A percentile compares a stretch with the other conserved stretches of the same genome.
Conservation (phyloP, 2,797 vertebrate genomes). For the Pempheris klunzingeri region DNA sequence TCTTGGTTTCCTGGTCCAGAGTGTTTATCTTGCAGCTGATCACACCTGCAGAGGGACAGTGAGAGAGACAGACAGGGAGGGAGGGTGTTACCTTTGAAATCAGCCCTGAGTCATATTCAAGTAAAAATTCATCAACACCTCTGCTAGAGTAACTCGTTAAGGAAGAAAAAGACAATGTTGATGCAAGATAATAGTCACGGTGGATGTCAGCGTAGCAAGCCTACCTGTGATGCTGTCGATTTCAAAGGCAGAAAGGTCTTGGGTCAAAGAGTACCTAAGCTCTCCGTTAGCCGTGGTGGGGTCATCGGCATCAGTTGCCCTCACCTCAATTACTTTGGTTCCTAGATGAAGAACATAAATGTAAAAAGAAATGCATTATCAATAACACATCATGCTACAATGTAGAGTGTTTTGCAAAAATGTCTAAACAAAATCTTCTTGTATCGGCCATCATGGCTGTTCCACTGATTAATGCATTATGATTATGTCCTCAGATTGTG, state of each 20-base stretch:
- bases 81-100: slow-evolving; percentile 46
- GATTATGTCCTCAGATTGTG: slow-evolving; percentile 36
- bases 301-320: slow-evolving; percentile 84
- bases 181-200: background rate
- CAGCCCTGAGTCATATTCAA: slow-evolving; percentile 41
- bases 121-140: slow-evolving; percentile 35
- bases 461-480: slow-evolving; percentile 11
- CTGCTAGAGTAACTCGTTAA: background rate
- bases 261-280: slow-evolving; percentile 74
- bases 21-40: slow-evolving; percentile 82
- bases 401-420: background rate
- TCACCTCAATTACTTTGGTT: slow-evolving; percentile 72
- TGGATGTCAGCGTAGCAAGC: background rate
- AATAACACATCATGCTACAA: background rate
- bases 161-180: background rate
- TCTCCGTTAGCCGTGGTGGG: slow-evolving; percentile 76
- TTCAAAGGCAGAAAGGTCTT: slow-evolving; percentile 61
- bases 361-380: background rate
- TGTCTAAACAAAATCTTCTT: background rate
- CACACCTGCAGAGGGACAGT: slow-evolving; percentile 81
- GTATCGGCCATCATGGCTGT: background rate
- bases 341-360: slow-evolving; percentile 59
- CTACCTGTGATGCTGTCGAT: slow-evolving; percentile 78
- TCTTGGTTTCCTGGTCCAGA: slow-evolving; percentile 90
- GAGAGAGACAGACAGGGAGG: slow-evolving; percentile 8